A percentile compares a stretch with the other conserved stretches of the same genome.
Evolutionary conservation across 2,888 invertebrate genomes (phyloP).

Genomic region (Eristalis arbustorum): DNA sequence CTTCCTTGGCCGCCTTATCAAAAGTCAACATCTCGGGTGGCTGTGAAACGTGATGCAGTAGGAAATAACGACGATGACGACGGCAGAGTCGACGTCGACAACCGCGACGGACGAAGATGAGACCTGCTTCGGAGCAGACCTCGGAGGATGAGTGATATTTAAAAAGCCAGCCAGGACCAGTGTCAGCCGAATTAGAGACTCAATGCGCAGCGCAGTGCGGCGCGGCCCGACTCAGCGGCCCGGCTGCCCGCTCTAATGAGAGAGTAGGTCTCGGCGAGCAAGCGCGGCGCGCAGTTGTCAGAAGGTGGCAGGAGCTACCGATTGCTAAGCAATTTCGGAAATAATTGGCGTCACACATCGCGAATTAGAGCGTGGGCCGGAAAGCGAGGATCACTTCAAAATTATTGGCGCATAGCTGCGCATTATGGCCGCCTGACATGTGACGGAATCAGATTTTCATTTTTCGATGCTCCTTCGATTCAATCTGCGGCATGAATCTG

Average conservation of each 20-base stretch:
- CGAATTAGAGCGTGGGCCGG: constrained; percentile 70
- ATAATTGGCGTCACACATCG: constrained; percentile 71
- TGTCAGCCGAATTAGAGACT: constrained; percentile 68
- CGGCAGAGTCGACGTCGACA: constrained; percentile 61
- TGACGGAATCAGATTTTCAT: constrained; percentile 63
- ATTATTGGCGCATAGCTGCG: constrained; percentile 67
- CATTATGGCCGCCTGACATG: constrained; percentile 70
- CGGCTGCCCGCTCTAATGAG: constrained; percentile 7
- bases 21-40: constrained; percentile 71
- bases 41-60: constrained; percentile 78
- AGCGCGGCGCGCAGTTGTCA: background rate
- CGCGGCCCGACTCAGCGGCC: background rate
- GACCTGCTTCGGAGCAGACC: constrained; percentile 59
- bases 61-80: constrained; percentile 76
- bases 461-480: constrained; percentile 52
- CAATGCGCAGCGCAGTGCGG: constrained; percentile 17
- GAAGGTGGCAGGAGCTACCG: constrained; percentile 37
- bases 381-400: constrained; percentile 57
- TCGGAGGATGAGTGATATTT: constrained; percentile 69
- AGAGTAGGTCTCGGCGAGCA: background rate
- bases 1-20: constrained; percentile 69
- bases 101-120: constrained; percentile 65
- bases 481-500: constrained; percentile 70
- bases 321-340: constrained; percentile 68
- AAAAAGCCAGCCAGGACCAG: constrained; percentile 69